These are phyloP conservation scores for Stigmatopora argus DNA, from an alignment of 2,113 vertebrate species.

Conservation along the genomic window DNA sequence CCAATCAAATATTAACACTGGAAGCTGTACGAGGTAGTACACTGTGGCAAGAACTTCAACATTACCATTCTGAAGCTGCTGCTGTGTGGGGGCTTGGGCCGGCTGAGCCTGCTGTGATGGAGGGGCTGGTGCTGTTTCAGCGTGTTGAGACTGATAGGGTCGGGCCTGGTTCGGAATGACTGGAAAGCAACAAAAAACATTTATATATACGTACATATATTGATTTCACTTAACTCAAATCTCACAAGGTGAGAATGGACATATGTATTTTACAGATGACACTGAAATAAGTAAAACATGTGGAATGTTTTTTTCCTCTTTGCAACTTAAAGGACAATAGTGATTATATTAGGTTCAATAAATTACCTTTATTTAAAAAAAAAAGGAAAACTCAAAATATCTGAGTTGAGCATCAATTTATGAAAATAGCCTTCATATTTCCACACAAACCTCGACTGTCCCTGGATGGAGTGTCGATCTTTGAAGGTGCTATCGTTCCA, in stretches of 20 bases:
- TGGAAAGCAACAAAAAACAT: slow-evolving; percentile 51
- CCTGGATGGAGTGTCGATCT: slow-evolving; percentile 83
- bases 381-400: not conserved
- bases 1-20: not conserved
- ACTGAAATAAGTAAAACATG: too few species aligned
- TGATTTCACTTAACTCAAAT: not conserved
- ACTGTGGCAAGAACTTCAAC: not conserved
- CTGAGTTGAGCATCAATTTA: not conserved
- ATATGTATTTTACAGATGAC: too few species aligned
- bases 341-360: not conserved
- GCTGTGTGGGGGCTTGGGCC: slow-evolving; percentile 71
- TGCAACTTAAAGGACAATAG: too few species aligned
- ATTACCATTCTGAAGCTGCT: slow-evolving; percentile 90
- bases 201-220: not conserved
- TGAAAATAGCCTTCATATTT: not conserved
- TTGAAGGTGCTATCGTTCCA: slow-evolving; percentile 77
- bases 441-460: slow-evolving; percentile 86
- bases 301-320: too few species aligned
- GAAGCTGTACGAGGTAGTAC: not conserved
- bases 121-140: slow-evolving; percentile 78
- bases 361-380: not conserved
- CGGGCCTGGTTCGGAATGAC: slow-evolving; percentile 82
- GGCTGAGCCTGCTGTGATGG: slow-evolving; percentile 66
- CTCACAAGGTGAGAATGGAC: too few species aligned
- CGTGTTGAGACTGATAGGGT: slow-evolving; percentile 77